Conservation (phyloP, 2,113 vertebrate genomes). For the Grammomys dolichurus region DNA sequence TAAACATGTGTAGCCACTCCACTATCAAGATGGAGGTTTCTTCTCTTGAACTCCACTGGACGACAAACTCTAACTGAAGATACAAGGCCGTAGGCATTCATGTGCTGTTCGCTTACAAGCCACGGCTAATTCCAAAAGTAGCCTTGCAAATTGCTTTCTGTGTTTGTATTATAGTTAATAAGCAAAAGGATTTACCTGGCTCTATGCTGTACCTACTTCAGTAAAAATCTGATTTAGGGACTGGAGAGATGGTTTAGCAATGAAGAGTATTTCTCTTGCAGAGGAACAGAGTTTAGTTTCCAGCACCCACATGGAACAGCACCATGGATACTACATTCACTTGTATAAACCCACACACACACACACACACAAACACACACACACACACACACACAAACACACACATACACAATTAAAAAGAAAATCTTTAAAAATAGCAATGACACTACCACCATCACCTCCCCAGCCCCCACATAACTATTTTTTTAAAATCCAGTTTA, state of each 20-base stretch:
- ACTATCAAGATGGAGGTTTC: background rate
- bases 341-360: too few relatives aligned
- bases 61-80: background rate
- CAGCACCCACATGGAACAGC: background rate
- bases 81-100: background rate
- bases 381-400: too few relatives aligned
- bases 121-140: background rate
- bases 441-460: too few relatives aligned
- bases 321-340: background rate
- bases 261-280: background rate
- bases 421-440: background rate
- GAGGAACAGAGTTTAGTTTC: background rate
- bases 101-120: background rate
- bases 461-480: too few relatives aligned
- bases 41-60: background rate
- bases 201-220: background rate
- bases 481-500: background rate
- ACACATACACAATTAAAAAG: background rate
- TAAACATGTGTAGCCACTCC: background rate
- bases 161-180: background rate
- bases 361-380: too few relatives aligned
- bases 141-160: background rate
- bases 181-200: background rate
- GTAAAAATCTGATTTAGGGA: background rate
- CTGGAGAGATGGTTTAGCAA: background rate